Evolutionary conservation across 2,797 vertebrate genomes (phyloP), one percentile per base, ranked within the genome.

Genomic region (Rhodeus uyekii): DNA sequence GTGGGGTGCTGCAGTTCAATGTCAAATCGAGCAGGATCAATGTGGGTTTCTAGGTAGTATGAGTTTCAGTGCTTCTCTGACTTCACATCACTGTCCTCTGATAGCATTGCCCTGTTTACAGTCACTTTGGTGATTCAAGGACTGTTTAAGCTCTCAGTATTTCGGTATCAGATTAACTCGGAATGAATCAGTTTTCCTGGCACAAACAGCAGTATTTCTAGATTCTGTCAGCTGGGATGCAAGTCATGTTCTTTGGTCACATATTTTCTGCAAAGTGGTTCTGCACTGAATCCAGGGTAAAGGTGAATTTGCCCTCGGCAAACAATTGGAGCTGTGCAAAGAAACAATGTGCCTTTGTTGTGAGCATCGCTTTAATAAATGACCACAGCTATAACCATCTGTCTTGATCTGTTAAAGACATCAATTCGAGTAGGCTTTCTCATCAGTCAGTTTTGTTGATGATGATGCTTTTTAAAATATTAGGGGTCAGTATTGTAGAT

Each of bases 211-310:
- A 53, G 12, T 39, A 22, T 50, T 63, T 80, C 39, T 61, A 36
- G 38, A 44, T 61, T 36, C 29, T 13, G 32, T 55, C 46, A 42
- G 8, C 36, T 38, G 34, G 32, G 44, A 4, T 55, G 61, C 55
- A 44, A 75, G 42, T 65, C 24, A 24, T 65, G 32, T 58, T 58
- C 6, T 48, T 44, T 73, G 29, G 55, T 50, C 29, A 81, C 42
- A 34, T 64, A 73, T 29, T 46, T 75, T 75, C 72, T 75, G 34
- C 9, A 1, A 65, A 74, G 42, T 18, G 16, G 10, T 73, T 73
- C 42, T 38, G 32, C 60, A 6, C 42, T 72, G 68, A 73, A 81
- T 72, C 36, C 16, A 73, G 69, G 69, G 29, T 39, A 73, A 63
- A 64, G 58, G 68, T 39, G 42, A 81, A 64, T 38, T 63, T 29